Evolutionary conservation across 1,140 invertebrate species (phyloP), one percentile per base, ranked within the genome.

Genomic region (Drosophila simulans): DNA sequence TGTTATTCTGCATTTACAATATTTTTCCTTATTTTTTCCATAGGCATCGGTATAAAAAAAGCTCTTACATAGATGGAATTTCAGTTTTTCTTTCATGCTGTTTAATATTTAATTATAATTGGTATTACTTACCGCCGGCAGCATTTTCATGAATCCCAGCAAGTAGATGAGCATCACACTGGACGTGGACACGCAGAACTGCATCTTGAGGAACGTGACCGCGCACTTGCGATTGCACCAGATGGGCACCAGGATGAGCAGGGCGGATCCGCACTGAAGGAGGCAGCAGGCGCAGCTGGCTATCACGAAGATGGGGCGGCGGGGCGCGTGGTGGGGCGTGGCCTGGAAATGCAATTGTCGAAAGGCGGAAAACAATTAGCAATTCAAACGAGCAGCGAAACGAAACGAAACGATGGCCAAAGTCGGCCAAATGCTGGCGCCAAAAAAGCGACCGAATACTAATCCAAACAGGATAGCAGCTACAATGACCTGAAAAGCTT

Each of bases 131-230:
- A 95, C 94, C 91, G 93, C 92, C 11, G 94, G 91, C 52, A 94
- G 75, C 71, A 94, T 92, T 73, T 92, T 93, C 72, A 93, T 92
- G 15, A 94, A 92, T 45, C 94, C 94, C 68, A 94, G 94, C 64
- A 95, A 93, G 81, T 95, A 95, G 43, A 95, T 93, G 2, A 93
- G 92, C 94, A 95, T 95, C 17, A 94, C 93, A 22, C 93, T 93
- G 5, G 94, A 92, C 27, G 95, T 92, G 34, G 94, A 94, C 39
- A 93, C 90, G 74, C 95, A 95, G 77, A 94, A 95, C 74, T 95
- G 95, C 63, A 95, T 93, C 92, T 95, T 95, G 42, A 95, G 92
- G 92, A 95, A 95, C 73, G 95, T 94, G 25, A 95, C 86, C 86
- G 94, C 95, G 57, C 93, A 95, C 53, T 93, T 93, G 60, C 94